Evolutionary conservation across 2,113 vertebrate genomes (phyloP).

Genomic region (Pangasianodon hypophthalmus): DNA sequence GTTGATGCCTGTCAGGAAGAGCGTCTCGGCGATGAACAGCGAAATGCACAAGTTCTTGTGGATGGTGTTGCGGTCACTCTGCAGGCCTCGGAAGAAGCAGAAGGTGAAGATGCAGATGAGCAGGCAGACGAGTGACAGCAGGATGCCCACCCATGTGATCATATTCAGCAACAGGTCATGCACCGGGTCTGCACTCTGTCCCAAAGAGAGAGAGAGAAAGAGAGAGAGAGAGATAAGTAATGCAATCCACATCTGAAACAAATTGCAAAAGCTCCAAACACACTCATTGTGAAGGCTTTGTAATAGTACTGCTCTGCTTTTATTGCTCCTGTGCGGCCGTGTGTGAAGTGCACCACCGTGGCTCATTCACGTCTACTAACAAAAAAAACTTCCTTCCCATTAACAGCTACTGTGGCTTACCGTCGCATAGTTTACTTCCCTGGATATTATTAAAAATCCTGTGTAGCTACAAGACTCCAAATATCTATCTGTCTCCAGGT

Average conservation of each 20-base stretch:
- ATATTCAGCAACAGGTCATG: conserved; percentile 94
- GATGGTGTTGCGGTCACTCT: conserved; percentile 97
- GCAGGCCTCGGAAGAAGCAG: conserved; percentile 97
- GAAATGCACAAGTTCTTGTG: conserved; percentile 98
- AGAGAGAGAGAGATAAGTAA: neutral
- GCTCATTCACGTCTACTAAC: conserved; percentile 11
- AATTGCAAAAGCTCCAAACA: conserved; percentile 6
- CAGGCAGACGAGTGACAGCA: conserved; percentile 96
- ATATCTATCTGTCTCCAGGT: neutral
- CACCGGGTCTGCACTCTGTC: conserved; percentile 84
- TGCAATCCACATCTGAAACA: neutral
- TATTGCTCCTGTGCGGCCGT: conserved; percentile 3
- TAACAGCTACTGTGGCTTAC: conserved; percentile 1
- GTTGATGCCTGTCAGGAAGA: conserved; percentile 97
- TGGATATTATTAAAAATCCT: conserved; percentile 11
- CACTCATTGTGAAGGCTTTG: conserved; percentile 15
- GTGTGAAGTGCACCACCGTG: conserved; percentile 5
- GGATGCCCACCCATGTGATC: conserved; percentile 97
- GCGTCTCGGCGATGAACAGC: conserved; percentile 93
- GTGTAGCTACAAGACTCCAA: neutral
- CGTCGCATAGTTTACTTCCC: neutral
- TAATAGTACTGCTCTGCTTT: conserved; percentile 1
- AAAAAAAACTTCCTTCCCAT: neutral
- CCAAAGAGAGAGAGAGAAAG: neutral
- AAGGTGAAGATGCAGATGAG: conserved; percentile 99